Evolutionary conservation across 2,113 vertebrate species (phyloP), one percentile per base, ranked within the genome.

Genomic region (Indri indri): DNA sequence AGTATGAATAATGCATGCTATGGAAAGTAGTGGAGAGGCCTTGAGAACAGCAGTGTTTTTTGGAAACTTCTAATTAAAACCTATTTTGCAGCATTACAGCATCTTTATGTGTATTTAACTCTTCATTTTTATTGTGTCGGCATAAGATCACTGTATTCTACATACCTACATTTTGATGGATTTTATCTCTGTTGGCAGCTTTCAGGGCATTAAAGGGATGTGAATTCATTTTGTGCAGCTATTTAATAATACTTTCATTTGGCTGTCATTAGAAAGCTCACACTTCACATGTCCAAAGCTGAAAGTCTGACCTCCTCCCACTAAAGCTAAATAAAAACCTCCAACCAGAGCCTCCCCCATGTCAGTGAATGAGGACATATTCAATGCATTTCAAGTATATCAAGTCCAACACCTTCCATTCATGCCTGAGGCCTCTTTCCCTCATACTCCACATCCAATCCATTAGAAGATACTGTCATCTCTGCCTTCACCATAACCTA

Each of bases 41-140:
- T 73, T 27, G 7, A 80, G 63, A 92, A 95, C n/a, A 63, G 8
- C 89, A 82, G 13, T 79, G 22, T 27, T 87, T 68, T 63, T 45
- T 45, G 59, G 37, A n/a, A 92, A 86, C 74, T 81, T 93, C 79
- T 85, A 89, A 85, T 68, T 37, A 83, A 81, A 93, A 40, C 20
- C 57, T 68, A 63, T 59, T 22, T 88, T 86, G 32, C 27, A 68
- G 4, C 6, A 23, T 47, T 47, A 6, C 7, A 83, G 42, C 45
- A 70, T 57, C 57, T 90, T 73, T 74, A 18, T 16, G 22, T 74
- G 2, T 61, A 40, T 47, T 25, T 71, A 40, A 80, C 74, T 57
- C 32, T 30, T 37, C 45, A 37, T 16, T 20, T 5, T 54, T 34
- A 25, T 3, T 54, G 5, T 68, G 1, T 74, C 13, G 42, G 3